Base-by-base conservation (phyloP, 2,888 invertebrate genomes). In the Blastobasis adustella region DNA sequence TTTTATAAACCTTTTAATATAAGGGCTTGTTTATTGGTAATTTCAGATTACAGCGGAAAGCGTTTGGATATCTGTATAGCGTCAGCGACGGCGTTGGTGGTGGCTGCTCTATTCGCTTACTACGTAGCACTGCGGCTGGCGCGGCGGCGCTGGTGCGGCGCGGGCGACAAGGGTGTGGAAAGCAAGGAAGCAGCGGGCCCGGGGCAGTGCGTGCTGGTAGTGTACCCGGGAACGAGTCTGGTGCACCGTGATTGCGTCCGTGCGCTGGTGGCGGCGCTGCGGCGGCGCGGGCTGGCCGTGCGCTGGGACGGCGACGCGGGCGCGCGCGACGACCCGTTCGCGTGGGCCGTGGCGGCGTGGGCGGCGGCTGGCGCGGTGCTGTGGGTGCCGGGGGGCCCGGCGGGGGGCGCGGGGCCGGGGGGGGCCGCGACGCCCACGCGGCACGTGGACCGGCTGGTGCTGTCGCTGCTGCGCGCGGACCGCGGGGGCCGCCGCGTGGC, bases 51-150 rank as follows among this genome's bases (percentile, higher is more conserved):
- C 23, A 23, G 23, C 23, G 23, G 23, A 23, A 76, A 77, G 47
- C 71, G 74, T 0, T 58, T 82, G 51, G 82, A 80, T 59, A 80
- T 88, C 9, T 87, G 88, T 57, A 86, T 88, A 50, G 88, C 84
- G 0, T 87, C 86, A 46, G 62, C 86, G 6, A 77, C 84, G 0
- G 82, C 86, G 0, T 56, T 88, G 49, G 64, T 87, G 0, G 82
- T 87, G 44, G 82, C 84, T 0, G 68, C 76, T 0, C 63, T 88
- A 49, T 87, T 88, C 63, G 81, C 76, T 0, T 87, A 85, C 59
- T 87, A 87, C 65, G 70, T 86, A 6, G 72, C 73, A 3, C 56
- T 86, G 53, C 63, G 79, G 0, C 55, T 75, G 1, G 71, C 84
- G 6, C 62, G 87, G 0, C 65, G 75, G 0, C 82, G 80, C 56